phyloP scores from a whole-genome alignment of 2,888 invertebrate species.

The Lochmaea crataegi region DNA sequence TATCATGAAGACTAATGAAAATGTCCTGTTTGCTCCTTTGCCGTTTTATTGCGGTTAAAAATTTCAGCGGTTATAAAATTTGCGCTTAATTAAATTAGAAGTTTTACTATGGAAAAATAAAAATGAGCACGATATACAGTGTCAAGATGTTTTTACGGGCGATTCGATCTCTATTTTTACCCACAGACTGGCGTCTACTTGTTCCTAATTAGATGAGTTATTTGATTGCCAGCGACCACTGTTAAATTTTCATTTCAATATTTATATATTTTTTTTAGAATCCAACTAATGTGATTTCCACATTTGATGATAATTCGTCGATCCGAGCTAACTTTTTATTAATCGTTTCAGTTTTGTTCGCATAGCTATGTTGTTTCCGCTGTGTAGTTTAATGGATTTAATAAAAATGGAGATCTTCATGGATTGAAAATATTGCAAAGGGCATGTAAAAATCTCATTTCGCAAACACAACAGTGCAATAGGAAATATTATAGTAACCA shows the following conservation, averaged over 20 bases:
- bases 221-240: neutral
- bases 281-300: neutral
- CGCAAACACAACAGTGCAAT: too few relatives aligned
- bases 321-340: neutral
- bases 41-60: constrained; percentile 15
- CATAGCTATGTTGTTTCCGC: neutral
- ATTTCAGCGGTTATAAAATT: constrained; percentile 16
- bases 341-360: neutral
- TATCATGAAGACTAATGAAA: constrained; percentile 32
- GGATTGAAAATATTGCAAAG: too few relatives aligned
- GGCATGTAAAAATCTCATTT: too few relatives aligned
- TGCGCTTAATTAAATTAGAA: constrained; percentile 6
- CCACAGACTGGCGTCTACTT: neutral
- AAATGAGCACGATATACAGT: neutral
- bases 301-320: too few relatives aligned
- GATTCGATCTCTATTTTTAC: neutral
- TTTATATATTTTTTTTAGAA: neutral
- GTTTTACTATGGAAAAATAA: constrained; percentile 9
- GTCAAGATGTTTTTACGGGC: constrained; percentile 6
- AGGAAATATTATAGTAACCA: too few relatives aligned
- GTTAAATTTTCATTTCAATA: neutral
- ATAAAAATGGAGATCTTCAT: neutral
- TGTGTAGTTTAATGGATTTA: neutral
- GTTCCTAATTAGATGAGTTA: neutral
- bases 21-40: constrained; percentile 20